Evolutionary conservation across 2,888 invertebrate species (phyloP), one percentile per base, ranked within the genome.

Genomic region (Gisinianus flammeolus): DNA sequence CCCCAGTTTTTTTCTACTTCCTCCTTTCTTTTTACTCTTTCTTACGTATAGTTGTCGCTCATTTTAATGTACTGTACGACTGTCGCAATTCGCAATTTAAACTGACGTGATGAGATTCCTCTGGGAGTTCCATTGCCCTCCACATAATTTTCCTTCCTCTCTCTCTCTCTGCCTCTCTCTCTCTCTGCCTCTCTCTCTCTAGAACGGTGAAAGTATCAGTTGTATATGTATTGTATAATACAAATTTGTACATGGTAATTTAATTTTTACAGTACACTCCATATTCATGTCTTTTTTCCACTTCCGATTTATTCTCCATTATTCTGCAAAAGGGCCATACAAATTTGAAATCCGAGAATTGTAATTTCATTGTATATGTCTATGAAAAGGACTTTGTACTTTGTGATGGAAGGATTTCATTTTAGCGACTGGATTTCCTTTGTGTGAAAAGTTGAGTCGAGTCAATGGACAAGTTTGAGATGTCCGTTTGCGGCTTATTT

Each of bases 41-140:
- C 75, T 67, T n/a, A n/a, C n/a, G n/a, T n/a, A n/a, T n/a, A 31
- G 62, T 73, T 64, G 73, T 62, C 35, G 62, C 64, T 64, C 73
- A 64, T 64, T 73, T 64, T 73, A 62, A 44, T 73, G 33, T 73
- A 44, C 71, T 31, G 19, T 24, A 71, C 30, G 54, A 44, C 71
- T 71, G 75, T 75, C 75, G 64, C 75, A 75, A 75, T 75, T 75
- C 30, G 64, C 66, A 75, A 75, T 75, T 75, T 75, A 75, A 67
- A 75, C 44, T 75, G 75, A 75, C 75, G 75, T 75, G 75, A 66
- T 75, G 75, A 75, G 67, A 75, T 75, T 75, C 75, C 75, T 75
- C 24, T 22, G 66, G 67, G 75, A 31, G 28, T 75, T 35, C 19
- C 8, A 26, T 33, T 12, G n/a, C 8, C 19, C 8, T 8, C 44